phyloP scores from a whole-genome alignment of 2,888 invertebrate genomes.

The Euzophera pinguis region DNA sequence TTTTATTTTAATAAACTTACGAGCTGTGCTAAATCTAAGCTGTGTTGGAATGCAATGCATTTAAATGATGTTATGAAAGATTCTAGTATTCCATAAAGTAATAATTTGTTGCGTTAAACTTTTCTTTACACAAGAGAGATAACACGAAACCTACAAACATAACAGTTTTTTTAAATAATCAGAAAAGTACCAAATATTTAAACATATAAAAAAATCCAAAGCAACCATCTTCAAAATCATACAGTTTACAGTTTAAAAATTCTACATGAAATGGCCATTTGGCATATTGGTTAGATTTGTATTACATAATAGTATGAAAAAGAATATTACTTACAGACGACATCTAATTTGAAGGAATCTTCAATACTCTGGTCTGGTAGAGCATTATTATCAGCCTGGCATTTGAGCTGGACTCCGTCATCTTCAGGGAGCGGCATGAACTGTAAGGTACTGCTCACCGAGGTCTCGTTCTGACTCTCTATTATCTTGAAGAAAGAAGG shows the following conservation, averaged over 20 bases:
- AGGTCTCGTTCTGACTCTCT: slow-evolving; percentile 84
- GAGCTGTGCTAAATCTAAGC: background rate
- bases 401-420: slow-evolving; percentile 90
- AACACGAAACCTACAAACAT: too few relatives aligned
- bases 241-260: too few relatives aligned
- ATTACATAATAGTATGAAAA: background rate
- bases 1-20: slow-evolving; percentile 13
- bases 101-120: too few relatives aligned
- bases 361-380: slow-evolving; percentile 88
- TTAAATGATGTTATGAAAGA: too few relatives aligned
- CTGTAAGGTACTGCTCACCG: slow-evolving; percentile 87
- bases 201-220: too few relatives aligned
- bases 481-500: slow-evolving; percentile 66
- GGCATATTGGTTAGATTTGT: background rate
- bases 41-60: too few relatives aligned
- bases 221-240: too few relatives aligned
- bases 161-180: too few relatives aligned
- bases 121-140: too few relatives aligned
- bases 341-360: slow-evolving; percentile 89
- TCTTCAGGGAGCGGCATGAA: slow-evolving; percentile 92
- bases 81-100: too few relatives aligned
- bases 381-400: slow-evolving; percentile 91
- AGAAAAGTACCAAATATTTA: too few relatives aligned
- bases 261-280: too few relatives aligned
- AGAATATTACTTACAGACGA: slow-evolving; percentile 91